A percentile compares a stretch with the other conserved stretches of the same genome.
These are phyloP conservation scores for Galago senegalensis DNA, from an alignment of 2,797 vertebrate species.

Conservation along the genomic window DNA sequence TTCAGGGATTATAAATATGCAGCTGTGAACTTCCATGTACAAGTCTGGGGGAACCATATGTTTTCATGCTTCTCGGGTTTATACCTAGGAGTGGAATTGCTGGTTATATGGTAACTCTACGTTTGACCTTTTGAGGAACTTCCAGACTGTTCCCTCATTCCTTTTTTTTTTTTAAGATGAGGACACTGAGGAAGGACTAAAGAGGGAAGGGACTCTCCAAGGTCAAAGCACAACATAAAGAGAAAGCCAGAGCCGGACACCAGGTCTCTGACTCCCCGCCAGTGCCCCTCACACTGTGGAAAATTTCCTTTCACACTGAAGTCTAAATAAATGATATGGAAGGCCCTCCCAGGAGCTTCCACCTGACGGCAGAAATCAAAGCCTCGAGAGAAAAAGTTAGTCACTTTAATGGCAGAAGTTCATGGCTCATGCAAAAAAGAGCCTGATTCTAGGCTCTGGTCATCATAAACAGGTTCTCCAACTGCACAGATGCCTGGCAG, in stretches of 20 bases:
- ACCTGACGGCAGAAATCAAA: background rate
- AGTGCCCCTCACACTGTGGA: background rate
- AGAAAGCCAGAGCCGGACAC: background rate
- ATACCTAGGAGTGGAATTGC: background rate
- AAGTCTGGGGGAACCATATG: background rate
- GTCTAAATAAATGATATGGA: background rate
- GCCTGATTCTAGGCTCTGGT: background rate
- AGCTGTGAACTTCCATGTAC: background rate
- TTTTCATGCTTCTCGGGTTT: background rate
- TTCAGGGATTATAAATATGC: background rate
- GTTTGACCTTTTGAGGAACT: background rate
- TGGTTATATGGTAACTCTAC: background rate
- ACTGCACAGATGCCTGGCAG: background rate
- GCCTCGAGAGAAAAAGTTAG: background rate
- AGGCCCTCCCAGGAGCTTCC: background rate
- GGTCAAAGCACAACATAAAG: background rate
- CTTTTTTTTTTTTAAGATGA: background rate
- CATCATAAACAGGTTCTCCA: background rate
- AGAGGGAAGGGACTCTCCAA: background rate
- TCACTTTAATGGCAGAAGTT: background rate
- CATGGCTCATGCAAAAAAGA: background rate
- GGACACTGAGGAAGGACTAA: background rate
- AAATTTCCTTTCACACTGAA: background rate
- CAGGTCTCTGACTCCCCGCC: background rate
- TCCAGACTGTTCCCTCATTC: background rate